Evolutionary conservation across 2,888 invertebrate genomes (phyloP), one percentile per base, ranked within the genome.

Genomic region (Dryocosmus kuriphilus): DNA sequence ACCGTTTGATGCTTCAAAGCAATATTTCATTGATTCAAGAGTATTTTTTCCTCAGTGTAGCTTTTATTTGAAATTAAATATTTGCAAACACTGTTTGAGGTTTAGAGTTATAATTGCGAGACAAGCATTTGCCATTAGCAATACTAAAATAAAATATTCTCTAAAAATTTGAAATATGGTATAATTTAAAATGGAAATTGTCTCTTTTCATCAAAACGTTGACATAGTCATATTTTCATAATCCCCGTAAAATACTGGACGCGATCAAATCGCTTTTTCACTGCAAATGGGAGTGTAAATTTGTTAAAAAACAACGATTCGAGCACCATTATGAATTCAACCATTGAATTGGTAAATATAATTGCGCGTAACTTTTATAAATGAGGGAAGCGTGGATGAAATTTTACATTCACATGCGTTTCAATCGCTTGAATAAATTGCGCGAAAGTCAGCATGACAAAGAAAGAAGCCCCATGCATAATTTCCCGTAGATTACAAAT

Each of bases 271-370:
- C 30, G n/a, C 30, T 19, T 61, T 61, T 19, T 19, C 2, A 61
- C 7, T 61, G 27, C 27, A 32, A 30, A 32, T 32, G 30, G 1
- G 6, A 61, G 30, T 30, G 19, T 32, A 63, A 63, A 22, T 63
- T 32, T 19, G 62, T 22, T 24, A 14, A 24, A 57, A 57, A 57
- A 55, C 3, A 55, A 24, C 57, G 24, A 57, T 57, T 63, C 32
- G 62, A n/a, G 32, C n/a, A 35, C 30, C 8, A n/a, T 63, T 63
- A 63, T n/a, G 62, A 30, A 63, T 63, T 35, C 35, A 32, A 63
- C 35, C 19, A 35, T 35, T 32, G 62, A 35, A 63, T 63, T 35
- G 35, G 8, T 63, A 63, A 63, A 63, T 63, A 63, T 63, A 63
- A 32, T 63, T 11, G n/a, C 35, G n/a, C 2, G 62, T 63, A 27